Conservation (phyloP, 2,797 vertebrate genomes). For the Siniperca obscura region DNA sequence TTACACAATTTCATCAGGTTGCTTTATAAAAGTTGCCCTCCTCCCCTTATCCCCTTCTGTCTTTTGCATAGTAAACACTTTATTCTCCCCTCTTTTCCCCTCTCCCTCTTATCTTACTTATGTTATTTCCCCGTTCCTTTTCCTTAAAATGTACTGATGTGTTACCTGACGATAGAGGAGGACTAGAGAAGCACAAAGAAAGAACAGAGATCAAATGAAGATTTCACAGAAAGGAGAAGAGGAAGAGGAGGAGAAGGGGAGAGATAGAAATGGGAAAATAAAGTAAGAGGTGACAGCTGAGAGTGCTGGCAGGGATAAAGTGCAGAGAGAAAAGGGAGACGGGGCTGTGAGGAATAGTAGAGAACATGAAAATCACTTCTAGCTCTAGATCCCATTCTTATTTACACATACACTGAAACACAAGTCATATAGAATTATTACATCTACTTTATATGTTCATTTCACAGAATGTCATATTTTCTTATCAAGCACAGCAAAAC, state of each 20-base stretch:
- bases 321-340: conserved; percentile 26
- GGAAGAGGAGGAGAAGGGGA: conserved; percentile 1
- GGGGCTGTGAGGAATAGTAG: conserved; percentile 17
- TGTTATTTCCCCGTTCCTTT: conserved; percentile 14
- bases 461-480: conserved; percentile 60
- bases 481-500: conserved; percentile 43
- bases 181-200: not conserved
- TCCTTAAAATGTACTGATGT: conserved; percentile 19
- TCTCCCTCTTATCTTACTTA: conserved; percentile 20
- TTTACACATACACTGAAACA: conserved; percentile 76
- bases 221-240: conserved; percentile 9
- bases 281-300: conserved; percentile 18
- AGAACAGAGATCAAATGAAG: conserved; percentile 4
- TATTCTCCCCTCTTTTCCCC: conserved; percentile 26
- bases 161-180: no score
- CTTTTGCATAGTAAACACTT: conserved; percentile 84
- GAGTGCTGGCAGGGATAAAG: conserved; percentile 13
- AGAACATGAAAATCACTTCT: conserved; percentile 69
- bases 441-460: conserved; percentile 69
- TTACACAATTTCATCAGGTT: conserved; percentile 46
- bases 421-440: conserved; percentile 68
- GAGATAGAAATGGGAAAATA: conserved; percentile 11
- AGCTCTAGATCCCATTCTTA: conserved; percentile 65
- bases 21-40: conserved; percentile 62
- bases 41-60: conserved; percentile 29